phyloP scores from a whole-genome alignment of 2,797 vertebrate genomes.

The Xenentodon cancila region DNA sequence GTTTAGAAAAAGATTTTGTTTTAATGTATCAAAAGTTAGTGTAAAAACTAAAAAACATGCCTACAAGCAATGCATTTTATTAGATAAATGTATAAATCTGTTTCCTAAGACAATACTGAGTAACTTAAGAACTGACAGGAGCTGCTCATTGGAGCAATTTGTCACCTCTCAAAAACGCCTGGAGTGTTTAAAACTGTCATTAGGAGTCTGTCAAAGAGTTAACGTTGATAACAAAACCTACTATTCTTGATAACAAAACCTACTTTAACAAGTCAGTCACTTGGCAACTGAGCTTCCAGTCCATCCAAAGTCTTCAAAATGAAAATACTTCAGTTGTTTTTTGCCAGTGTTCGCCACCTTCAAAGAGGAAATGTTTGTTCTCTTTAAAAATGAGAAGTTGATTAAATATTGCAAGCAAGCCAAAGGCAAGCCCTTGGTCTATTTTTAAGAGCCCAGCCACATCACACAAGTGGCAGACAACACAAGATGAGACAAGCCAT shows the following conservation, averaged over 20 bases:
- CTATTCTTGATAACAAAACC: constrained; percentile 3
- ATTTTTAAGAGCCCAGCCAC: constrained; percentile 8
- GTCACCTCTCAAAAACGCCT: background rate
- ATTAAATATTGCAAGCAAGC: constrained; percentile 36
- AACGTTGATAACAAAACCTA: constrained; percentile 2
- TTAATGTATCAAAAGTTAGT: background rate
- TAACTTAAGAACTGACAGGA: background rate
- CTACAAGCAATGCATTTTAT: background rate
- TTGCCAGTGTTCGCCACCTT: constrained; percentile 4
- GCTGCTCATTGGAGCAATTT: constrained; percentile 1
- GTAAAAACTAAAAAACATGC: background rate
- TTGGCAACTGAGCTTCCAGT: background rate
- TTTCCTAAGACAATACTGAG: background rate
- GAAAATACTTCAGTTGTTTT: constrained; percentile 4
- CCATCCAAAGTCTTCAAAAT: constrained; percentile 19
- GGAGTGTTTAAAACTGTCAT: background rate
- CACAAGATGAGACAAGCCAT: constrained; percentile 1
- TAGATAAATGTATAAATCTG: background rate
- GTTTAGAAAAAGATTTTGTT: too few species aligned
- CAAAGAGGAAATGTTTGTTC: constrained; percentile 59
- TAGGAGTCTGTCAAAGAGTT: background rate
- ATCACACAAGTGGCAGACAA: constrained; percentile 11
- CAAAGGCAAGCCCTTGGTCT: constrained; percentile 18
- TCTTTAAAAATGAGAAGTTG: constrained; percentile 51
- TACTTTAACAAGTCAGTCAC: background rate